A percentile compares a stretch with the other conserved stretches of the same genome.
phyloP scores from a whole-genome alignment of 2,888 invertebrate genomes.

The Lottia gigantea region DNA sequence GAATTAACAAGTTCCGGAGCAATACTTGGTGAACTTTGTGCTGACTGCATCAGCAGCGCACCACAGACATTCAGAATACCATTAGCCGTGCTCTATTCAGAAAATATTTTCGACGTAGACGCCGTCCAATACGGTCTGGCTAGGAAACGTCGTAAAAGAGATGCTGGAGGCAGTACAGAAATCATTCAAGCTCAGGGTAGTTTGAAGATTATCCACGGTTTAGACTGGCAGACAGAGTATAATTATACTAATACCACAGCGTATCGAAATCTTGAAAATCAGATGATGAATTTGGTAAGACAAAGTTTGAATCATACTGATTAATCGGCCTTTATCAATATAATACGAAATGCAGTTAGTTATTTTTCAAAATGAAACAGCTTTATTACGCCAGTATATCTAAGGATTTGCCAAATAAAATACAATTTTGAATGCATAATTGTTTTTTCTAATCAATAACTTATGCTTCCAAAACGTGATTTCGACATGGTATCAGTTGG shows the following conservation, averaged over 20 bases:
- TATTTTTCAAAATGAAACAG: too few species aligned
- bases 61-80: neutral
- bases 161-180: neutral
- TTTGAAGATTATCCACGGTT: conserved; percentile 30
- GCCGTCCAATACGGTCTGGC: neutral
- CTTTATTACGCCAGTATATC: too few species aligned
- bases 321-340: too few species aligned
- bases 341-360: too few species aligned
- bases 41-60: neutral
- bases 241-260: conserved; percentile 28
- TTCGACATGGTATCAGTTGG: neutral
- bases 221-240: conserved; percentile 34
- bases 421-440: too few species aligned
- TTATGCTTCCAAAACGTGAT: too few species aligned
- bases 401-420: too few species aligned
- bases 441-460: too few species aligned
- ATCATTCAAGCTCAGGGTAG: conserved; percentile 19
- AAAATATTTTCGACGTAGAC: neutral
- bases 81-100: neutral
- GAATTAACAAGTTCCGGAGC: neutral
- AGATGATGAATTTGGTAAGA: conserved; percentile 29
- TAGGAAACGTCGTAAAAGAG: conserved; percentile 5
- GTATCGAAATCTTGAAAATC: conserved; percentile 28
- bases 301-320: neutral
- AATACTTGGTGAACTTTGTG: neutral